Base-by-base conservation (phyloP, 1,140 invertebrate genomes). In the Rhagoletis zephyria region DNA sequence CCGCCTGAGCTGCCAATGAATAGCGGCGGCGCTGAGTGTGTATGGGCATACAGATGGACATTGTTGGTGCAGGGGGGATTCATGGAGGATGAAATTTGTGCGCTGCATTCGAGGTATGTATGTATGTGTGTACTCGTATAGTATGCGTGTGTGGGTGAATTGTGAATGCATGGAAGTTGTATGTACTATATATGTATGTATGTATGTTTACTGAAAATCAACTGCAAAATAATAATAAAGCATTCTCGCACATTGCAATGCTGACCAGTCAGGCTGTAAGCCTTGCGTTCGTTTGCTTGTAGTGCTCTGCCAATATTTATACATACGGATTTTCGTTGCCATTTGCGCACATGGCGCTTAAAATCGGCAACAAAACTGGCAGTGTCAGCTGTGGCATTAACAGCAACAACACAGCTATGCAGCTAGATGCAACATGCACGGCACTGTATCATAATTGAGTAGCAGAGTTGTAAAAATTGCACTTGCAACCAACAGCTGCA, bases 191-290 rank as follows among this genome's bases (percentile, higher is more conserved):
- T 63, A 63, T 9, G 61, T 63, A 63, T 16, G 61, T 63, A 30
- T 30, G 64, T 30, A 6, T 4, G 67, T 70, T 9, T 63, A 1
- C 61, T 4, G 65, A 19, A 10, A 70, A 48, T 3, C 67, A 14
- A 74, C 67, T 48, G 67, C 14, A 74, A 70, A 45, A 48, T 74
- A 42, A 40, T 45, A 74, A 74, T 74, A 74, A 74, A 74, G 67
- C 42, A 74, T 74, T 74, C 48, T 16, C 12, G 10, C 9, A 30
- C 30, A 30, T 30, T 30, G 30, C 30, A 30, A 30, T 30, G 5
- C 2, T 6, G 9, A 45, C 4, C 9, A 70, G 40, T 48, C 19
- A 14, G 10, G 10, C 51, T 56, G 1, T 56, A 56, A 56, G 30
- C 30, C 30, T 30, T 30, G 30, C 30, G 30, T 30, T 30, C 30